Evolutionary conservation across 1,140 invertebrate species (phyloP).

Genomic region (Drepana arcuata): DNA sequence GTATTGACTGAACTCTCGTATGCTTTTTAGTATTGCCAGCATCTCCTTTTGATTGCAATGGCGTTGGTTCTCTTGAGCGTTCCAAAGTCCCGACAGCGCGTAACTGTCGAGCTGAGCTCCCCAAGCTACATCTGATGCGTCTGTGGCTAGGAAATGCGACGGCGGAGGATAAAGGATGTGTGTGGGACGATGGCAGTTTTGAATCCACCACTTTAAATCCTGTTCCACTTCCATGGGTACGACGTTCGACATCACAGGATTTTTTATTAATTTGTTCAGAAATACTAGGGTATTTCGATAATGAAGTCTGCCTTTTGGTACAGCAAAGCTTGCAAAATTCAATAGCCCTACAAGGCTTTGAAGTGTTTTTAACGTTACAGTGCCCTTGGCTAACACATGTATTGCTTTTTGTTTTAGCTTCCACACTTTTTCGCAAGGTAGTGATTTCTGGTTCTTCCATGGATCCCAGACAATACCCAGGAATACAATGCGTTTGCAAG

Average conservation of each 20-base stretch:
- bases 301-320: slow-evolving; percentile 55
- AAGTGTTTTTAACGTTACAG: slow-evolving; percentile 12
- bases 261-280: background rate
- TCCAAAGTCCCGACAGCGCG: slow-evolving; percentile 15
- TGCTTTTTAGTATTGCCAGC: slow-evolving; percentile 16
- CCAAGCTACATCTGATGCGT: slow-evolving; percentile 34
- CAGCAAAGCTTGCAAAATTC: slow-evolving; percentile 67
- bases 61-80: slow-evolving; percentile 12
- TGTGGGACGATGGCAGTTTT: slow-evolving; percentile 7
- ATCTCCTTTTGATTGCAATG: slow-evolving; percentile 36
- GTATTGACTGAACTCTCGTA: background rate
- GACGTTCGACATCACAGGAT: background rate
- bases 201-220: slow-evolving; percentile 9
- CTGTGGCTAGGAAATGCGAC: slow-evolving; percentile 24
- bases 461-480: slow-evolving; percentile 38
- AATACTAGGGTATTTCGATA: slow-evolving; percentile 16
- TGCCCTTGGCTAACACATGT: slow-evolving; percentile 6
- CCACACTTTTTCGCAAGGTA: slow-evolving; percentile 17
- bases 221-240: background rate
- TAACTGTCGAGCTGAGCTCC: slow-evolving; percentile 25
- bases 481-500: slow-evolving; percentile 26
- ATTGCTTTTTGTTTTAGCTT: slow-evolving; percentile 12
- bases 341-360: slow-evolving; percentile 16
- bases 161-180: slow-evolving; percentile 5
- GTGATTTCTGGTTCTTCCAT: slow-evolving; percentile 16